These are phyloP conservation scores for Caenorhabditis remanei DNA, from an alignment of 1,140 invertebrate species.

Conservation along the genomic window DNA sequence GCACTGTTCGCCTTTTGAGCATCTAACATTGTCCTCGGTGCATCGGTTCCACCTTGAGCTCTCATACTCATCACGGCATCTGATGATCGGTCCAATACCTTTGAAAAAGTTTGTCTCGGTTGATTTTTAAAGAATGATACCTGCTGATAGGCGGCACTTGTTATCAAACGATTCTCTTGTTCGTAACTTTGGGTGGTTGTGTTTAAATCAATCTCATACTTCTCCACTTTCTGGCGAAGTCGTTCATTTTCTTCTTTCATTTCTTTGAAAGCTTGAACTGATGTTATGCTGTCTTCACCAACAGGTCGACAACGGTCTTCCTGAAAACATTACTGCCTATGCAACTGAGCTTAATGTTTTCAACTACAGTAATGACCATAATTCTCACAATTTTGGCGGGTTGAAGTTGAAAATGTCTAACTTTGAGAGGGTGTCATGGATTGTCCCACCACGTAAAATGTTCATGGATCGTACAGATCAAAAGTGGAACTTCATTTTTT, in stretches of 20 bases:
- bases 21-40: slow-evolving; percentile 9
- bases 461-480: no score
- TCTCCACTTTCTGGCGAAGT: slow-evolving; percentile 6
- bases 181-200: background rate
- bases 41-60: slow-evolving; percentile 23
- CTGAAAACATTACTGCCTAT: background rate
- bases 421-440: no score
- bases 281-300: slow-evolving; percentile 10
- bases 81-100: background rate
- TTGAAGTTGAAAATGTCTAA: no score
- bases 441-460: no score
- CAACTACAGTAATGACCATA: no score
- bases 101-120: background rate
- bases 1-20: background rate
- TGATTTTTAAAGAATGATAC: background rate
- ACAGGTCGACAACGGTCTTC: background rate
- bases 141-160: slow-evolving; percentile 31
- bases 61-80: slow-evolving; percentile 18
- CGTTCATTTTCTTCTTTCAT: slow-evolving; percentile 36
- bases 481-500: no score
- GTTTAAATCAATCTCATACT: background rate
- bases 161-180: slow-evolving; percentile 47
- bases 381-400: no score
- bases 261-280: slow-evolving; percentile 45
- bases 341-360: no score